Conservation (phyloP, 2,113 vertebrate species). For the Pelecanoides urinatrix region DNA sequence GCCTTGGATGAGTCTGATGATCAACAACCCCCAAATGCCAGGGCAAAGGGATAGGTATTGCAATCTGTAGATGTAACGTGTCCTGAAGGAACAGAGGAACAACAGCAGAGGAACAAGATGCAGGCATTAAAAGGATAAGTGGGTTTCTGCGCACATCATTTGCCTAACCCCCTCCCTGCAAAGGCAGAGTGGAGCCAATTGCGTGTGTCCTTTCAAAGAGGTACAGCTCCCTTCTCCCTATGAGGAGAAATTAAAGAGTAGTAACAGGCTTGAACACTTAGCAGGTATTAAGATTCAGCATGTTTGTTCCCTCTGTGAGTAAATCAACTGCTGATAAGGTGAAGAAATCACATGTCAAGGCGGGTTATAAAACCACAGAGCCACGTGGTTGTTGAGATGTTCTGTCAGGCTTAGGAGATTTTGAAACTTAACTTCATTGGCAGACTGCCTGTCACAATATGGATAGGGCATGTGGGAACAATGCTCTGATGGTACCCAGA, state of each 20-base stretch:
- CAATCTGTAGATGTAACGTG: accelerated
- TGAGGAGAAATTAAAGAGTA: background rate
- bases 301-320: background rate
- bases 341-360: slow-evolving; percentile 56
- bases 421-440: slow-evolving; percentile 27
- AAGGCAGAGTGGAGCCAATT: background rate
- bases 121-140: background rate
- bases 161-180: background rate
- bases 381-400: slow-evolving; percentile 47
- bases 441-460: background rate
- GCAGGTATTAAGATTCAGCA: slow-evolving; percentile 4
- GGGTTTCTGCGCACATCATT: background rate
- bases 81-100: background rate
- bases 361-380: slow-evolving; percentile 57
- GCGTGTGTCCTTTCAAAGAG: background rate
- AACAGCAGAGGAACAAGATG: background rate
- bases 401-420: slow-evolving; percentile 60
- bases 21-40: background rate
- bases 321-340: slow-evolving; percentile 45
- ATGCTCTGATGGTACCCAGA: background rate
- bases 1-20: background rate
- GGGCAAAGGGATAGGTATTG: background rate
- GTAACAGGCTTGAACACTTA: background rate
- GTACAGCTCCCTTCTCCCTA: background rate
- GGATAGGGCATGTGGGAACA: slow-evolving; percentile 34